A percentile compares a stretch with the other conserved stretches of the same genome.
Conservation (phyloP, 2,888 invertebrate species). For the Agrochola litura region DNA sequence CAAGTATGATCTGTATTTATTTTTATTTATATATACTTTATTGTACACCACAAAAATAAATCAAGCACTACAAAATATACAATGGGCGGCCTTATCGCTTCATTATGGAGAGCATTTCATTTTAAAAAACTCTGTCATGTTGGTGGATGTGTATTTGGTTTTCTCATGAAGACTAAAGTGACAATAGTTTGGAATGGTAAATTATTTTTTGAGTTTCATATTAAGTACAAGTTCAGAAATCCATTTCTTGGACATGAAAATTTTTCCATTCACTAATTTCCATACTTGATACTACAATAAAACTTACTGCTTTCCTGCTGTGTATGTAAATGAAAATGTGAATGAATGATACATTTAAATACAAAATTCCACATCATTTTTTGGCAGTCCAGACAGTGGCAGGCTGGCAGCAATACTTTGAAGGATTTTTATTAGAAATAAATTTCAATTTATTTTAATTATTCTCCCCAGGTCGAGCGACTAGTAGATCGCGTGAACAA, state of each 20-base stretch:
- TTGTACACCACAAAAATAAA: no score
- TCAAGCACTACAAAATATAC: no score
- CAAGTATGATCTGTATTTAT: not conserved
- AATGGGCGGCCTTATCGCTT: no score
- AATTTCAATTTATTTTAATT: not conserved
- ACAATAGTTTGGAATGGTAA: constrained; percentile 13
- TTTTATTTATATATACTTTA: no score
- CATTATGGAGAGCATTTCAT: not conserved
- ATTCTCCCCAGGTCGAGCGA: constrained; percentile 94
- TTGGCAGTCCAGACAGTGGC: not conserved
- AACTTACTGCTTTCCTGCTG: not conserved
- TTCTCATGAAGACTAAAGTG: not conserved
- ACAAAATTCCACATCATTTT: not conserved
- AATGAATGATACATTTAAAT: not conserved
- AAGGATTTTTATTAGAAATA: not conserved
- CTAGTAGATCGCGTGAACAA: constrained; percentile 98
- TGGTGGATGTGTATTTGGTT: not conserved
- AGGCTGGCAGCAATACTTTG: not conserved
- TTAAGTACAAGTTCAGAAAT: no score
- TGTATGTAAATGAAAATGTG: not conserved
- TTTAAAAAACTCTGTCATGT: not conserved
- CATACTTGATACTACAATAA: not conserved
- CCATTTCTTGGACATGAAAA: not conserved
- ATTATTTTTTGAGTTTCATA: not conserved
- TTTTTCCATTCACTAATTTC: not conserved